Evolutionary conservation across 2,113 vertebrate genomes (phyloP).

Genomic region (Gopherus evgoodei): DNA sequence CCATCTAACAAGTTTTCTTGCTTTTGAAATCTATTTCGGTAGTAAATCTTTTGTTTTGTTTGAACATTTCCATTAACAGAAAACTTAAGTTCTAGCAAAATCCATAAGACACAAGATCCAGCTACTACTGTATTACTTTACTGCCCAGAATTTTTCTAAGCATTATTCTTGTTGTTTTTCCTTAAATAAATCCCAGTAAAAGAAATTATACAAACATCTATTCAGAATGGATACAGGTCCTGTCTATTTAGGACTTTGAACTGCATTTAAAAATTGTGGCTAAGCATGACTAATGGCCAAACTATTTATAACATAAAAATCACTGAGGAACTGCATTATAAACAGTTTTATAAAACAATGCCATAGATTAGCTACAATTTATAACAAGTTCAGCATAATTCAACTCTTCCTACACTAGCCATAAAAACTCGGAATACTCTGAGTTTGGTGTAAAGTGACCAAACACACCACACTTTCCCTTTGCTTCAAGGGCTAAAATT

Average conservation of each 20-base stretch:
- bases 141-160: not conserved
- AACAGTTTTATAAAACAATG: not conserved
- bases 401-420: not conserved
- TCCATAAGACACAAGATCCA: not conserved
- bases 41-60: not conserved
- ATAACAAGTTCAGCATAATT: not conserved
- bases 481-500: not conserved
- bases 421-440: not conserved
- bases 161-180: not conserved
- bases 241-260: not conserved
- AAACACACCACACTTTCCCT: not conserved
- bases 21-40: not conserved
- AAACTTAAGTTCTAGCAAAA: not conserved
- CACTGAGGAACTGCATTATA: fast-evolving
- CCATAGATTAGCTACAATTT: not conserved
- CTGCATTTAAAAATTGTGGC: not conserved
- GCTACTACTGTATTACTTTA: not conserved
- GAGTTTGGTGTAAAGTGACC: not conserved
- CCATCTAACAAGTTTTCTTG: not conserved
- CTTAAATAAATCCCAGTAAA: not conserved
- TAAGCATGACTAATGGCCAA: not conserved
- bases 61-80: not conserved
- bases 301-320: not conserved
- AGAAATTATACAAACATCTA: not conserved
- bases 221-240: not conserved